phyloP scores from a whole-genome alignment of 2,888 invertebrate species.

The Diogma glabrata region DNA sequence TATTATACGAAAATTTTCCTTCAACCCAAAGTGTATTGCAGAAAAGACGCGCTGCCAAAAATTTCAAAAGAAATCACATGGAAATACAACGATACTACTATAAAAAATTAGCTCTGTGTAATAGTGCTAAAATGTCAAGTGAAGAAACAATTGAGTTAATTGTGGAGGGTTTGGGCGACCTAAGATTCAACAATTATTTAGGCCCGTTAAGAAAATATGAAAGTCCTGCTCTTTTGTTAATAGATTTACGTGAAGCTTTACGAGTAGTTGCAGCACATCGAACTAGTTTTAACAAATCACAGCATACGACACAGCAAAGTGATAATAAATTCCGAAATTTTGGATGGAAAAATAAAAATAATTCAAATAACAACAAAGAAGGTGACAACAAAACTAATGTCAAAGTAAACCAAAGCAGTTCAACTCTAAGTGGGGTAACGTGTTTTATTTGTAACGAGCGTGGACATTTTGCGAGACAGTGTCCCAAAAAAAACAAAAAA shows the following conservation, averaged over 20 bases:
- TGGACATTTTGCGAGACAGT: too few relatives aligned
- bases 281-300: not conserved
- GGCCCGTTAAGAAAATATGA: not conserved
- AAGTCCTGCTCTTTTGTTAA: not conserved
- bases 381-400: too few relatives aligned
- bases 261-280: not conserved
- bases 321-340: not conserved
- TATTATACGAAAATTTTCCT: not conserved
- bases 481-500: too few relatives aligned
- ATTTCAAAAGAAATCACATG: not conserved
- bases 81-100: not conserved
- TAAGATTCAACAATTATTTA: not conserved
- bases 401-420: too few relatives aligned
- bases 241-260: not conserved
- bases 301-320: not conserved
- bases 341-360: not conserved
- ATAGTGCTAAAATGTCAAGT: not conserved
- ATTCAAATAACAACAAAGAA: too few relatives aligned
- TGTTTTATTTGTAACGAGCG: too few relatives aligned
- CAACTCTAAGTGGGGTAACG: too few relatives aligned
- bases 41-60: not conserved
- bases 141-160: not conserved
- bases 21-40: too few relatives aligned
- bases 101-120: not conserved
- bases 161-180: not conserved